A percentile compares a stretch with the other conserved stretches of the same genome.
These are phyloP conservation scores for Pocillopora meandrina DNA, from an alignment of 92 coral and sea anemone genomes.

Conservation along the genomic window DNA sequence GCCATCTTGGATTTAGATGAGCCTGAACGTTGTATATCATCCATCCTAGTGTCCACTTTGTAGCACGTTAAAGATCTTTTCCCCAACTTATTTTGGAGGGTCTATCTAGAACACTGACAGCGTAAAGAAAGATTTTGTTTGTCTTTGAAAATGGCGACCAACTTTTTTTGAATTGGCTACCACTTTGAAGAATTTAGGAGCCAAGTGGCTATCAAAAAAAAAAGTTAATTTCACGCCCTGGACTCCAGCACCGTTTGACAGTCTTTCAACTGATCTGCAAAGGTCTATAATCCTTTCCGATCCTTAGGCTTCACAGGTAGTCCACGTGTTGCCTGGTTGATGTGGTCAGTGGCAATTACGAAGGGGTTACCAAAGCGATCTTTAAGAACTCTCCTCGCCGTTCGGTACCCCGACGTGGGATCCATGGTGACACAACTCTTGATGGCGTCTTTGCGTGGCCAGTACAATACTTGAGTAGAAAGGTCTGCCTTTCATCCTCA, in stretches of 20 bases:
- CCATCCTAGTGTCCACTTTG: too few species aligned
- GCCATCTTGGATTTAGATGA: too few species aligned
- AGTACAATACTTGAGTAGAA: slow-evolving; percentile 55
- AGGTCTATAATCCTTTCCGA: slow-evolving; percentile 10
- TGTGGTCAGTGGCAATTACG: slow-evolving; percentile 36
- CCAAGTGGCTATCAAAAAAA: too few species aligned
- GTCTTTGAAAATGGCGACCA: too few species aligned
- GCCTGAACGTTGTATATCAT: too few species aligned
- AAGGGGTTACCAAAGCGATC: slow-evolving; percentile 55
- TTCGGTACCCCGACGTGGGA: slow-evolving; percentile 40
- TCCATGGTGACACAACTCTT: slow-evolving; percentile 52
- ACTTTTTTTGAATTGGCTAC: too few species aligned
- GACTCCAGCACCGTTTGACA: slow-evolving; percentile 48
- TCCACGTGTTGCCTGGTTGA: slow-evolving; percentile 40
- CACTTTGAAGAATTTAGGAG: too few species aligned
- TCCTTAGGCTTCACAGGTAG: slow-evolving; percentile 44
- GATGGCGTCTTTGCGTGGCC: slow-evolving; percentile 55
- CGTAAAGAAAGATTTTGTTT: too few species aligned
- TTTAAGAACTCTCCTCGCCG: slow-evolving; percentile 39
- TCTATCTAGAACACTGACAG: too few species aligned
- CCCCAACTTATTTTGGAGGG: too few species aligned
- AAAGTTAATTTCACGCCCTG: too few species aligned
- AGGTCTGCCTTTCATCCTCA: slow-evolving; percentile 22
- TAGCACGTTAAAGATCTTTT: too few species aligned
- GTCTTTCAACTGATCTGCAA: slow-evolving; percentile 42